phyloP scores from a whole-genome alignment of 1,140 invertebrate genomes.

The Procambarus clarkii region DNA sequence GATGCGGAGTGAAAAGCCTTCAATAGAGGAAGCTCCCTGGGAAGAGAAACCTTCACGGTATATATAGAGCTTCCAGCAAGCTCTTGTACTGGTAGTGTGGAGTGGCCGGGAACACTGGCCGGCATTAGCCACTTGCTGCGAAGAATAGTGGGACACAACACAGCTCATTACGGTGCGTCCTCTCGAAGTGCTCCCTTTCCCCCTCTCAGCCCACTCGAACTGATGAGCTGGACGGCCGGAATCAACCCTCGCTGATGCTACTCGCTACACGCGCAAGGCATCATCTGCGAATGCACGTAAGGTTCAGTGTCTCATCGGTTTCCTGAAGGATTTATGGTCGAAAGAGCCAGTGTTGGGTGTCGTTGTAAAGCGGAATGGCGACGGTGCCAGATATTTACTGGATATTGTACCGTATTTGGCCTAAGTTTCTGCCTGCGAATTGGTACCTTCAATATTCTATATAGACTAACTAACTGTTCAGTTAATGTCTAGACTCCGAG shows the following conservation, averaged over 20 bases:
- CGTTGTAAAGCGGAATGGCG: not conserved
- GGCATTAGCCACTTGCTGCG: too few relatives aligned
- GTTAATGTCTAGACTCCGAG: not conserved
- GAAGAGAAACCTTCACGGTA: too few relatives aligned
- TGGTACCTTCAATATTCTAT: not conserved
- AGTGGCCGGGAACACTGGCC: not conserved
- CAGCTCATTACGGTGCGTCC: slow-evolving; percentile 22
- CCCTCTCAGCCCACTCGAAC: not conserved
- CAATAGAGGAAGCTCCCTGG: too few relatives aligned
- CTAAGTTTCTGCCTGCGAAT: not conserved
- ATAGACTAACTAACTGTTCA: not conserved
- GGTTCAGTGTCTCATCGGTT: not conserved
- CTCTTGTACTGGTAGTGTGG: not conserved
- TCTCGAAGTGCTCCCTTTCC: not conserved
- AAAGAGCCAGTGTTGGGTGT: not conserved
- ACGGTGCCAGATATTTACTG: not conserved
- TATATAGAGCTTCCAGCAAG: too few relatives aligned
- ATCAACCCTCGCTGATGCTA: slow-evolving; percentile 3
- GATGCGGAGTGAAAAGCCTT: too few relatives aligned
- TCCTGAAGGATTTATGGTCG: not conserved
- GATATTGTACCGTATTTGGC: slow-evolving; percentile 11
- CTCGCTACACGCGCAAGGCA: not conserved
- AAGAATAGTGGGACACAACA: slow-evolving; percentile 31
- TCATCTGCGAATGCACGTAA: not conserved
- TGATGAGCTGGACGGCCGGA: slow-evolving; percentile 36